phyloP scores from a whole-genome alignment of 2,113 vertebrate genomes.

The Asarcornis scutulata region DNA sequence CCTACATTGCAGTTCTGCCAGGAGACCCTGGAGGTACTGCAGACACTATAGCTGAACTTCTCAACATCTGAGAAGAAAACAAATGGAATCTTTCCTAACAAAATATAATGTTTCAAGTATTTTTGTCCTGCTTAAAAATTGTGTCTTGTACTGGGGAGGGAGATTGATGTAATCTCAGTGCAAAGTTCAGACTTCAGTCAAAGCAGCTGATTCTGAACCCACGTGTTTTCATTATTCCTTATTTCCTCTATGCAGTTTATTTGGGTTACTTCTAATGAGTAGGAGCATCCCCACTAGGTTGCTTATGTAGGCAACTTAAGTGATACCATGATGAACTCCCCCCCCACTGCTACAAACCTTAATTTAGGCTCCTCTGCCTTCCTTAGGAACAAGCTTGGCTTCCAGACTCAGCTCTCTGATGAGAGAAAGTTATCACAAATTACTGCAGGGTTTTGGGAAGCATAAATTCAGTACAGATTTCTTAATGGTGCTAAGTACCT shows the following conservation, averaged over 20 bases:
- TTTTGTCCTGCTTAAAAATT: slow-evolving; percentile 24
- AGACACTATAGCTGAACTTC: background rate
- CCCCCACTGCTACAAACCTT: background rate
- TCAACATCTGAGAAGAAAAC: background rate
- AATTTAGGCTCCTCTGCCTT: background rate
- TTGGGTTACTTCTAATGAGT: background rate
- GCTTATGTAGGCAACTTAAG: background rate
- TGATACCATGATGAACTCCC: background rate
- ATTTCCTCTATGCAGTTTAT: background rate
- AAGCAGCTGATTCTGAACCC: background rate
- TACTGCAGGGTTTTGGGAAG: background rate
- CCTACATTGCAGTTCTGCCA: background rate
- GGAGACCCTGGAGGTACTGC: background rate
- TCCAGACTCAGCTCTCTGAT: background rate
- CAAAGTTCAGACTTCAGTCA: background rate
- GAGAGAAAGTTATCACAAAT: background rate
- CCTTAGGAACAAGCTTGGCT: background rate
- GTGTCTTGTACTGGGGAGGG: background rate
- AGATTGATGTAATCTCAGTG: background rate
- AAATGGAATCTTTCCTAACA: slow-evolving; percentile 23
- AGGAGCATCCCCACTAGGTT: background rate
- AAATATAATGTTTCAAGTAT: background rate
- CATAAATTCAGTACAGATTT: background rate
- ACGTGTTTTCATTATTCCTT: background rate
- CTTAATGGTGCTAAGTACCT: background rate